These are phyloP conservation scores for Eulithis testata DNA, from an alignment of 2,888 invertebrate genomes.

Conservation along the genomic window DNA sequence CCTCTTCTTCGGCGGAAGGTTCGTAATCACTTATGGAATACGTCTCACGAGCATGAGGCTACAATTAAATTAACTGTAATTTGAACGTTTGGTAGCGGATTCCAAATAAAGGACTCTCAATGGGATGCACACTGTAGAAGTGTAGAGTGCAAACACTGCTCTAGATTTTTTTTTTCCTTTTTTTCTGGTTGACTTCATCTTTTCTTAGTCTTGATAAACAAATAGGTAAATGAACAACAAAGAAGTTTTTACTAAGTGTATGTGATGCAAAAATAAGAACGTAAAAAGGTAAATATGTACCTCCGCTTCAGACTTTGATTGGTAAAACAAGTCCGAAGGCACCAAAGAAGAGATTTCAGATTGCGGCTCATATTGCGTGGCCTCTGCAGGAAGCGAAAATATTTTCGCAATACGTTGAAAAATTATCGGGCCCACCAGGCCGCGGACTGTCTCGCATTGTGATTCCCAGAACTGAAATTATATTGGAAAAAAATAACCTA, in stretches of 20 bases:
- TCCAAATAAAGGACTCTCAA: too few relatives aligned
- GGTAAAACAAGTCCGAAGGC: constrained; percentile 62
- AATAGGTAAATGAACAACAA: too few relatives aligned
- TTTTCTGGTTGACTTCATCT: too few relatives aligned
- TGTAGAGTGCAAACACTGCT: too few relatives aligned
- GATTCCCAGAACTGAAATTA: constrained; percentile 73
- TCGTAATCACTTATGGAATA: constrained; percentile 54
- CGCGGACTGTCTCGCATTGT: constrained; percentile 60
- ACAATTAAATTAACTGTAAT: neutral
- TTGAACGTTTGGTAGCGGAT: too few relatives aligned
- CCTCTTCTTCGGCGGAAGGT: constrained; percentile 40
- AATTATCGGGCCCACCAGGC: constrained; percentile 65
- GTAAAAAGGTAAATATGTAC: constrained; percentile 19
- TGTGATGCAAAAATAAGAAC: neutral
- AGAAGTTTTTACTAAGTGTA: too few relatives aligned
- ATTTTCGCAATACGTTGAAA: constrained; percentile 69
- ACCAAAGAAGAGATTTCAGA: constrained; percentile 50
- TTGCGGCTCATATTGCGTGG: constrained; percentile 53
- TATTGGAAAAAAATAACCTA: too few relatives aligned
- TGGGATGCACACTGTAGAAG: too few relatives aligned
- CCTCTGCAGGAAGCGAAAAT: constrained; percentile 61
- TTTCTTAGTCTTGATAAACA: too few relatives aligned
- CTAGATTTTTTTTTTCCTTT: too few relatives aligned
- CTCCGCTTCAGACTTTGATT: constrained; percentile 33
- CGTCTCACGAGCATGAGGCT: constrained; percentile 20